These are phyloP conservation scores for Troides aeacus DNA, from an alignment of 2,888 invertebrate genomes.

Conservation along the genomic window DNA sequence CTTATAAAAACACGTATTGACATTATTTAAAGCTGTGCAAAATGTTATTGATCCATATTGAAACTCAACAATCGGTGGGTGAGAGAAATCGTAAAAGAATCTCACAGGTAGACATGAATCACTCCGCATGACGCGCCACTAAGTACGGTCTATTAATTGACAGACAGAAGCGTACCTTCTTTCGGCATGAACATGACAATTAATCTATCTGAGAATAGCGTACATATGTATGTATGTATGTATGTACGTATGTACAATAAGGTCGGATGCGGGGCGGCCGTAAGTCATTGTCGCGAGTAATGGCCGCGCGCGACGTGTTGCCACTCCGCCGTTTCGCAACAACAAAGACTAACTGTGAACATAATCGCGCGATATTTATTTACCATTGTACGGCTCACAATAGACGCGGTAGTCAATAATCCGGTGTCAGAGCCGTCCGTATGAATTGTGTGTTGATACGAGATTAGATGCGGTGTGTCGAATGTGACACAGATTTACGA, in stretches of 20 bases:
- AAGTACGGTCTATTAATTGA: neutral
- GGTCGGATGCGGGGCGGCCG: neutral
- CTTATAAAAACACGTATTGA: too few relatives aligned
- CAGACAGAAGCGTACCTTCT: slow-evolving; percentile 9
- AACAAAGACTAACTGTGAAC: slow-evolving; percentile 27
- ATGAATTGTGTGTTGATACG: slow-evolving; percentile 41
- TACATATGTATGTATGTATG: neutral
- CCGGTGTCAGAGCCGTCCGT: slow-evolving; percentile 35
- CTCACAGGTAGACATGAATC: too few relatives aligned
- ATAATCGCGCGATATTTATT: slow-evolving; percentile 33
- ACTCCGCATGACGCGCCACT: too few relatives aligned
- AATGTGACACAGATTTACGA: slow-evolving; percentile 42
- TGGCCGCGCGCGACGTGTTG: slow-evolving; percentile 25
- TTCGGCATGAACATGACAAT: slow-evolving; percentile 7
- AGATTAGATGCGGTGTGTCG: slow-evolving; percentile 44
- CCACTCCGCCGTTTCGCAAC: slow-evolving; percentile 21
- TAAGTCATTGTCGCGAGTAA: slow-evolving; percentile 8
- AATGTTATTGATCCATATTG: too few relatives aligned
- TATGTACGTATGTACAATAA: neutral
- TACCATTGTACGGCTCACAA: slow-evolving; percentile 33
- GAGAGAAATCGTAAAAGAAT: too few relatives aligned
- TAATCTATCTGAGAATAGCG: neutral
- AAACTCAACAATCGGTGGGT: too few relatives aligned
- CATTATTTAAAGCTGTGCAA: too few relatives aligned
- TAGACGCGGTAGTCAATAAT: slow-evolving; percentile 39